Percentiles rank a stretch among this genome's conserved stretches.
Evolutionary conservation across 1,140 invertebrate genomes (phyloP).

Genomic region (Chlorops oryzae): DNA sequence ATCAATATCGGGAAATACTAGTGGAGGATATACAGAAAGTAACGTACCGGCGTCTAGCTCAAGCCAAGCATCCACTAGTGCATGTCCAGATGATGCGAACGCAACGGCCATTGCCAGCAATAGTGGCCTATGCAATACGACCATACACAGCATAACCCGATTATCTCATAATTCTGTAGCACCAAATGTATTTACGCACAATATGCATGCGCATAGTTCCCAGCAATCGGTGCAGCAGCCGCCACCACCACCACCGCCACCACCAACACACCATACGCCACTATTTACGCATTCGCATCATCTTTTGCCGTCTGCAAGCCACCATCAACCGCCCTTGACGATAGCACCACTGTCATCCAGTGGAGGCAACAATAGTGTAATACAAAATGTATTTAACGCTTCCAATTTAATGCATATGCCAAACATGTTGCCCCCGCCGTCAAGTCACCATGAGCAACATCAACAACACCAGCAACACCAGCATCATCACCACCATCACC

Average conservation of each 20-base stretch:
- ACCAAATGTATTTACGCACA: background rate
- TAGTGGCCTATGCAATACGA: no score
- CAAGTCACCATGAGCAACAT: constrained; percentile 20
- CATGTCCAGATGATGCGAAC: no score
- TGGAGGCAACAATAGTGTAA: constrained; percentile 23
- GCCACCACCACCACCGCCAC: constrained; percentile 3
- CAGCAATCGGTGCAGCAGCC: background rate
- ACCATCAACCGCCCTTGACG: constrained; percentile 2
- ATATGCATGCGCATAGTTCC: background rate
- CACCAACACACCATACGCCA: constrained; percentile 2
- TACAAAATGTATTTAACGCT: constrained; percentile 26
- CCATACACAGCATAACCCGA: no score
- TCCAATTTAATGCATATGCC: constrained; percentile 40
- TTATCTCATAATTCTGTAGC: background rate
- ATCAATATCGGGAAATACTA: no score
- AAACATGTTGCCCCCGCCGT: constrained; percentile 15
- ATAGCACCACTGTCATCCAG: constrained; percentile 2
- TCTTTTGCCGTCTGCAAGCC: no score
- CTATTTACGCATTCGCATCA: background rate
- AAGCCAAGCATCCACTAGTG: no score
- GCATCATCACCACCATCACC: constrained; percentile 17
- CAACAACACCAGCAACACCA: constrained; percentile 18
- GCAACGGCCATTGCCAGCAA: no score
- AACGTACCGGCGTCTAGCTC: no score
- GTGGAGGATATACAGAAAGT: no score